phyloP scores from a whole-genome alignment of 1,140 invertebrate genomes.

The Adelges cooleyi region DNA sequence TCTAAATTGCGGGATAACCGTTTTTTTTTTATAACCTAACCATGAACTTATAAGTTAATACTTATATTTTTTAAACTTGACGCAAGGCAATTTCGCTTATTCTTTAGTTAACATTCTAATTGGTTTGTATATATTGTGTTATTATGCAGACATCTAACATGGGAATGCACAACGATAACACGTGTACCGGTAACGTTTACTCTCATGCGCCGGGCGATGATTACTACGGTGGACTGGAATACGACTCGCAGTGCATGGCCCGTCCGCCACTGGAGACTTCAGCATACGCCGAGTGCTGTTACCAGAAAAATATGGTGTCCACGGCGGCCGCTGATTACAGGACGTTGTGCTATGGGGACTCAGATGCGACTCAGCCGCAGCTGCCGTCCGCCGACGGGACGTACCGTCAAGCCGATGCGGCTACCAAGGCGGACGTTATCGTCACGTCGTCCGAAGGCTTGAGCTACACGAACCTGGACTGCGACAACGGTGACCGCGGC shows the following conservation, averaged over 20 bases:
- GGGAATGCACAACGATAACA: slow-evolving; percentile 16
- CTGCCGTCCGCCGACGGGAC: background rate
- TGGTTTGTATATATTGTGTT: too few species aligned
- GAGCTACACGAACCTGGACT: slow-evolving; percentile 83
- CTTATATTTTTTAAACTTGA: too few species aligned
- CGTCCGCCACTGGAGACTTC: background rate
- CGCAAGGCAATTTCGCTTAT: too few species aligned
- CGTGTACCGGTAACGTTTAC: background rate
- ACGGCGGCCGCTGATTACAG: background rate
- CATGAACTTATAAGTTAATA: too few species aligned
- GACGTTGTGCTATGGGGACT: background rate
- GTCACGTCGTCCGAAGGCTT: slow-evolving; percentile 73
- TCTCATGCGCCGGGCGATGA: background rate
- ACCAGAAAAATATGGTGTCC: background rate
- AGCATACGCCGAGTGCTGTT: slow-evolving; percentile 13
- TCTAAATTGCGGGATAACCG: too few species aligned
- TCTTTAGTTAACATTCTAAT: too few species aligned
- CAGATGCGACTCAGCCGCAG: too few species aligned
- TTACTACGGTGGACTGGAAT: slow-evolving; percentile 2
- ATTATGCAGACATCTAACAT: slow-evolving; percentile 2
- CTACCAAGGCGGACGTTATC: slow-evolving; percentile 39
- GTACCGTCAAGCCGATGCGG: background rate
- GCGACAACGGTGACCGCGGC: slow-evolving; percentile 34
- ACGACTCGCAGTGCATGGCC: background rate
- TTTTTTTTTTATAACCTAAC: too few species aligned